Base-by-base conservation (phyloP, 2,113 vertebrate genomes). In the Silurus meridionalis region DNA sequence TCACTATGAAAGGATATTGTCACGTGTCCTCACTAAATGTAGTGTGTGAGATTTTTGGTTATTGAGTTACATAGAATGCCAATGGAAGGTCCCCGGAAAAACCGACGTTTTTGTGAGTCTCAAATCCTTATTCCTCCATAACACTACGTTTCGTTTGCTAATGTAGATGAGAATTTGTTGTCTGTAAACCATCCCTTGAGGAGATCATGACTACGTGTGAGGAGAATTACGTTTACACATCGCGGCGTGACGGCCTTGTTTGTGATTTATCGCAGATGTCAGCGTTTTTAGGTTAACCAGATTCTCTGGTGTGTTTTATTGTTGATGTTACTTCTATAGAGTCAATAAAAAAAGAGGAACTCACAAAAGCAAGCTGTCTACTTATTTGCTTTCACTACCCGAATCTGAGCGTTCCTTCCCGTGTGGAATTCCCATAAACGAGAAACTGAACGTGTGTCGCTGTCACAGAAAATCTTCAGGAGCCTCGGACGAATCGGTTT, bases 271-370 rank as follows among this genome's bases (percentile, higher is more conserved):
- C 46, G 80, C 21, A 17, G 75, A 87, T 53, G 77, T 55, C 60
- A 46, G 75, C 48, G 37, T 87, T 88, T 86, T 81, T 52, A 53
- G 52, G 61, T 67, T 52, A 53, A 69, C 37, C 77, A 81, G 53
- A 72, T 10, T 9, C 25, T 48, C 71, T 61, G 58, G 60, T 21
- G 9, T 81, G 80, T 64, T 74, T 66, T 46, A 86, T 88, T 82
- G 85, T 90, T 82, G 71, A 86, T 84, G 77, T 63, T 21, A 81
- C 75, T 46, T 69, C 23, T 37, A 23, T 48, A 25, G 67, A 37
- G 79, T 77, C 53, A 85, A 82, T 37, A 63, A 81, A 77, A 61
- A 80, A 46, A 83, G 46, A 80, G 46, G 66, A 87, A 69, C 78
- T 63, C 55, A 55, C 50, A 85, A 75, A 71, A n/a, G 9, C 60